Evolutionary conservation across 2,113 vertebrate genomes (phyloP), one percentile per base, ranked within the genome.

Genomic region (Lota lota): DNA sequence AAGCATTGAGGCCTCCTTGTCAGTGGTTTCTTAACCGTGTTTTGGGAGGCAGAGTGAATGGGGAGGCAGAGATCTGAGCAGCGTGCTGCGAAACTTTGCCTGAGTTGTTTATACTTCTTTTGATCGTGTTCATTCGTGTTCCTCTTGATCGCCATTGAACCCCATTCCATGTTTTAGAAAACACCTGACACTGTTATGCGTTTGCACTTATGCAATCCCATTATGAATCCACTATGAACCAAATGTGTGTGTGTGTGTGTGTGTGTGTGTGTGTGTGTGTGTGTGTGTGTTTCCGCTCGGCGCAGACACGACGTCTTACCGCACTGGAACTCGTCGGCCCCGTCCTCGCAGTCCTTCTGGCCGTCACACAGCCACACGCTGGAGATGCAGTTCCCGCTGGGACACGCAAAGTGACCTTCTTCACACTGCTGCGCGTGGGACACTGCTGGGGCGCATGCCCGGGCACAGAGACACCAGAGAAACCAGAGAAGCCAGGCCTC

Each of bases 391-490:
- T 96, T 97, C 80, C 97, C 97, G 90, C 94, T 97, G 86, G 95
- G 97, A 90, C 97, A 99, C 73, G 93, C 94, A 85, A 99, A 99
- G 93, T 99, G 96, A 86, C 96, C 97, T 77, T 99, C 96, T 88
- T 95, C 95, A 80, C 97, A 99, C 90, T 92, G 93, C 87, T 94
- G 93, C 87, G 94, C 95, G 77, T 93, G 94, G 91, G 94, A 93
- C 88, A 95, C 97, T 99, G 86, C 79, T 47, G 40, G 40, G 40
- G 40, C 2, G 11, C 10, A 8, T 11, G 40, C 28, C 28, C 28
- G 72, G 85, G 33, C 0, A 14, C n/a, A 33, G 28, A 33, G 28
- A 60, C 64, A 81, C 85, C 68, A 81, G 73, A 67, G 78, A 28
- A 60, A 74, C 64, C 10, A 11, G 10, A 47, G 40, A 71, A 84